Base-by-base conservation (phyloP, 2,113 vertebrate genomes). In the Plectropomus leopardus region DNA sequence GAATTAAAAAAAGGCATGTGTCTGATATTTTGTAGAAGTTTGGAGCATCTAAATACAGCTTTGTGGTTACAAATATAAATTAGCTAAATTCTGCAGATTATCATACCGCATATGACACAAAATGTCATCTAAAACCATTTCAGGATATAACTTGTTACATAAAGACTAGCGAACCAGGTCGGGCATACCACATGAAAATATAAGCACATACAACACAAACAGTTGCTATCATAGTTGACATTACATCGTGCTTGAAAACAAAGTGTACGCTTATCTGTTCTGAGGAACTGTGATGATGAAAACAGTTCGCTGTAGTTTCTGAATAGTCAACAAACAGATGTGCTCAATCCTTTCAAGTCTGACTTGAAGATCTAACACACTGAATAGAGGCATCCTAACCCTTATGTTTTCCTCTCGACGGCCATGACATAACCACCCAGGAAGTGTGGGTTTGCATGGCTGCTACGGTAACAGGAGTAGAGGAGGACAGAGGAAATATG, bases 381-480 rank as follows among this genome's bases (percentile, higher is more conserved):
- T 59, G 40, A 60, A 63, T 1, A 63, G 50, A 69, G 23, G 68
- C 71, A 85, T 86, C 73, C 26, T 82, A 55, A 86, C 30, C 48
- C 57, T 53, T 58, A 28, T 45, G 72, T 82, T 80, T 82, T 80
- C 80, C 51, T 85, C 48, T 66, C 16, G 30, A 63, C 48, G 66
- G 60, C 51, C 80, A 76, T 89, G 86, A 90, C 86, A 91, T 90
- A 91, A 90, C 64, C 76, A 83, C 76, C 66, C 47, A 87, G 69
- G 84, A 92, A 92, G 80, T 88, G 75, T 80, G 69, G 68, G 66
- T 84, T 90, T 86, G 82, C 88, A 74, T 84, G 66, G 88, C 77
- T 92, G 90, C 87, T 81, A 92, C 83, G 64, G 90, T 89, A 89
- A 95, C 86, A 79, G 40, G 59, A 93, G 84, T 42, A 76, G 65